Conservation (phyloP, 2,113 vertebrate genomes). For the Platysternon megacephalum region DNA sequence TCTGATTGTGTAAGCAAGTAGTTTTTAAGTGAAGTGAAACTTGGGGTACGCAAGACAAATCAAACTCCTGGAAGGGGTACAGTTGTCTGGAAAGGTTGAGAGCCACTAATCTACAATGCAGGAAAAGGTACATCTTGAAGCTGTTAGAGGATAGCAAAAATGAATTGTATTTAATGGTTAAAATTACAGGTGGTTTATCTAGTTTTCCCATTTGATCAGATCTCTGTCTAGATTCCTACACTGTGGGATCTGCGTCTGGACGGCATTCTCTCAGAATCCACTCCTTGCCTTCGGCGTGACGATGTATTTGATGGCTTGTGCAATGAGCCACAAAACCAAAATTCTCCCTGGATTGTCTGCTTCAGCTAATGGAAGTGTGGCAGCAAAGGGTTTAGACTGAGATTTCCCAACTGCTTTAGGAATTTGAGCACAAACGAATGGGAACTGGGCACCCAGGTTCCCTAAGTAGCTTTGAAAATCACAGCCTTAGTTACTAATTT, state of each 20-base stretch:
- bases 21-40: too few relatives aligned
- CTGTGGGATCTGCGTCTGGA: background rate
- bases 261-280: background rate
- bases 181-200: background rate
- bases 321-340: background rate
- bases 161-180: background rate
- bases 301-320: background rate
- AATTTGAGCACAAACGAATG: background rate
- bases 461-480: background rate
- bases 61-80: too few relatives aligned
- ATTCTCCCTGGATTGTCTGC: background rate
- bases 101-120: background rate
- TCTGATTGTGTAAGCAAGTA: too few relatives aligned
- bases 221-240: background rate
- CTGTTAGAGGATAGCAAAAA: background rate
- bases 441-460: background rate
- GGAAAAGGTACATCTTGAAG: background rate
- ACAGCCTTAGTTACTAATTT: background rate
- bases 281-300: background rate
- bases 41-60: too few relatives aligned
- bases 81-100: too few relatives aligned
- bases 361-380: background rate
- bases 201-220: background rate
- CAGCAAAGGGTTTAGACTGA: background rate
- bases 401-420: background rate